Evolutionary conservation across 2,797 vertebrate genomes (phyloP), one percentile per base, ranked within the genome.

Genomic region (Spinus olivaceus): DNA sequence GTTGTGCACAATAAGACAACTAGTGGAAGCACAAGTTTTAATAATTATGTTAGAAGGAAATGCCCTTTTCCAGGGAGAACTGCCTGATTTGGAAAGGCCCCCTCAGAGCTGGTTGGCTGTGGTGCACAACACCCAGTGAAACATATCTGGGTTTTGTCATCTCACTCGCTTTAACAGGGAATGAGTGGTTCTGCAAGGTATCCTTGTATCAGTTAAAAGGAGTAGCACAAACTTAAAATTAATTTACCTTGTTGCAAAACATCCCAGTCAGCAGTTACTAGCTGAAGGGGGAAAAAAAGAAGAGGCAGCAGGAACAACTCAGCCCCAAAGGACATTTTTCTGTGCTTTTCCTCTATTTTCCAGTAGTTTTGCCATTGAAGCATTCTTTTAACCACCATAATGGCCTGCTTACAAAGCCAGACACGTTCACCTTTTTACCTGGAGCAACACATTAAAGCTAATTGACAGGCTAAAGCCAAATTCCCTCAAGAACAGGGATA

Each of bases 281-380:
- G 84, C 41, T 41, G 64, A 91, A 59, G n/a, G 69, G n/a, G 69
- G 9, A 14, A 8, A 47, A 59, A 30, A 19, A 59, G 30, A 76
- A 67, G 10, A 83, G 24, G 46, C 23, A 88, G 44, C 21, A 94
- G 56, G 76, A 95, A 94, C 39, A 83, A 47, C 41, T 90, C 56
- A 73, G 47, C 63, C 63, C 22, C 88, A 66, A 25, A 93, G 69
- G 79, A 95, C 35, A 41, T 83, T 94, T 93, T 94, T 81, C 80
- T 90, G 50, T 24, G 25, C 60, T 95, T 90, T 88, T 61, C 67
- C 53, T 67, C 46, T 64, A 46, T 87, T 97, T 97, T 93, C 69
- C 82, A 88, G 74, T 19, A 79, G 49, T 72, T 92, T 89, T 97
- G 90, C 63, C 80, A 80, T 71, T 28, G 4, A 96, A 89, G 81